Conservation (phyloP, 2,113 vertebrate species). For the Sinocyclocheilus grahami region DNA sequence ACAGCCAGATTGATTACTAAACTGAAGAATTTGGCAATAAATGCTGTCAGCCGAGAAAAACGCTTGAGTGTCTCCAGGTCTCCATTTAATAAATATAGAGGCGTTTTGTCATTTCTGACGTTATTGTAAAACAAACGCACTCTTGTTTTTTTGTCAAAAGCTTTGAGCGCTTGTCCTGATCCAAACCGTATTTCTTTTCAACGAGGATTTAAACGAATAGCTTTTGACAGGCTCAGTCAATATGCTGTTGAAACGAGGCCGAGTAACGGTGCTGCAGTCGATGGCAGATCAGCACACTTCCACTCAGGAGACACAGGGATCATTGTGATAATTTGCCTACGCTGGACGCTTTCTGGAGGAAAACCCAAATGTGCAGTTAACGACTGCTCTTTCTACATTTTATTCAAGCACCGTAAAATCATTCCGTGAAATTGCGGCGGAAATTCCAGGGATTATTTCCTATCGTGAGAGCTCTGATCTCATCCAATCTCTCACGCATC, state of each 20-base stretch:
- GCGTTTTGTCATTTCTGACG: slow-evolving; percentile 40
- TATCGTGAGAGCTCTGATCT: slow-evolving; percentile 23
- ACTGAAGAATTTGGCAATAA: slow-evolving; percentile 29
- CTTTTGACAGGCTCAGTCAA: slow-evolving; percentile 51
- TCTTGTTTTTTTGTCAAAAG: slow-evolving; percentile 1
- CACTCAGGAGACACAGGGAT: slow-evolving; percentile 9
- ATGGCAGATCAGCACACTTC: slow-evolving; percentile 30
- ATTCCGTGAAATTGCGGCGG: neutral
- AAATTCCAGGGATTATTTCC: slow-evolving; percentile 22
- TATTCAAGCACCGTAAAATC: neutral
- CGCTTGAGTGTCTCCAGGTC: neutral
- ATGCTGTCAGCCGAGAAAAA: neutral
- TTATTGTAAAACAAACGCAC: neutral
- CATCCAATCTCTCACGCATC: neutral
- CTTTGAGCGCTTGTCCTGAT: slow-evolving; percentile 27
- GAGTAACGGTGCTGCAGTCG: slow-evolving; percentile 27
- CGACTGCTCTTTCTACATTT: neutral
- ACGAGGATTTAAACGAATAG: slow-evolving; percentile 37
- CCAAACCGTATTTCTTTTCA: neutral
- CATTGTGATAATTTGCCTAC: slow-evolving; percentile 4
- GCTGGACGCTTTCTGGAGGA: neutral
- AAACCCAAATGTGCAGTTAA: slow-evolving; percentile 33
- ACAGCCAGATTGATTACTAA: slow-evolving; percentile 19
- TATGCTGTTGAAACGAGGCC: slow-evolving; percentile 40
- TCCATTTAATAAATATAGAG: slow-evolving; percentile 2